Conservation (phyloP, 2,888 invertebrate species). For the Pristionchus entomophagus region DNA sequence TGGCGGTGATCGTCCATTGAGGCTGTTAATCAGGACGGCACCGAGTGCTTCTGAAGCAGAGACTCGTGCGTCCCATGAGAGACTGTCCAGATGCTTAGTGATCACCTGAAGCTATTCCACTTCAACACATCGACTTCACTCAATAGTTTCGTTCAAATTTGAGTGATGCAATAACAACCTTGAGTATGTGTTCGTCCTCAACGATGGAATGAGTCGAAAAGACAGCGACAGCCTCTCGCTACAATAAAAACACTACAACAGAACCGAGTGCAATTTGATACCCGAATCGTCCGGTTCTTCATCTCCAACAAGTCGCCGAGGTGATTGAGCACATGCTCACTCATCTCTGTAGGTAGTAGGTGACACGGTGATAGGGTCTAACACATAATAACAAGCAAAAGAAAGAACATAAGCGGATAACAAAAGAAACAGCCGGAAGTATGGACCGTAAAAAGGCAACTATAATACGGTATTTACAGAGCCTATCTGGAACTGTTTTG, state of each 20-base stretch:
- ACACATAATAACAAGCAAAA: not conserved
- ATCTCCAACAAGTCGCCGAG: constrained; percentile 70
- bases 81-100: constrained; percentile 56
- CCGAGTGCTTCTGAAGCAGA: constrained; percentile 68
- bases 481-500: no score
- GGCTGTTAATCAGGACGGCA: constrained; percentile 55
- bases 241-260: no score
- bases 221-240: constrained; percentile 66
- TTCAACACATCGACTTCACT: not conserved
- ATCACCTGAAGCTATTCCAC: constrained; percentile 60
- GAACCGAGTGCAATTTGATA: no score
- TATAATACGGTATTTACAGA: no score
- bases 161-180: constrained; percentile 45
- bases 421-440: not conserved
- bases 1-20: not conserved
- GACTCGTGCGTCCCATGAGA: constrained; percentile 69
- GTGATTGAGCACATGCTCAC: constrained; percentile 58
- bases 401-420: not conserved
- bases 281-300: constrained; percentile 68
- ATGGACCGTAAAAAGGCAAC: no score
- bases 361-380: not conserved
- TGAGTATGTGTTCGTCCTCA: constrained; percentile 56
- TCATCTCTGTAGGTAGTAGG: not conserved
- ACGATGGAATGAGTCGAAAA: constrained; percentile 66
- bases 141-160: not conserved